Evolutionary conservation across 92 coral and sea anemone species (phyloP).

Genomic region (Epizoanthus fatuus): DNA sequence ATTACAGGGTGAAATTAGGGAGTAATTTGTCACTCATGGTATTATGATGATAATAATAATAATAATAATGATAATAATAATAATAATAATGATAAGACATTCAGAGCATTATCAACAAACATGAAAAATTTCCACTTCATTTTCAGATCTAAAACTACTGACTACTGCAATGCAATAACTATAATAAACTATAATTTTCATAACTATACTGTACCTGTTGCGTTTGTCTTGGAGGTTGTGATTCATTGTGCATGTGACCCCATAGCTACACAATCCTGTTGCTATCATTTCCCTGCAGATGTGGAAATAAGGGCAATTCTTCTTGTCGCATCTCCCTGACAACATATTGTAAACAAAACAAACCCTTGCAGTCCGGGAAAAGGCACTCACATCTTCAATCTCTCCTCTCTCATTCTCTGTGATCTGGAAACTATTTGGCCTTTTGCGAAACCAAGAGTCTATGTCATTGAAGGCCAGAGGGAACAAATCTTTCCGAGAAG

Average conservation of each 20-base stretch:
- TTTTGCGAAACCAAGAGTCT: constrained; percentile 49
- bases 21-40: too few relatives aligned
- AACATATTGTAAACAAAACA: constrained; percentile 52
- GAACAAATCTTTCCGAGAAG: constrained; percentile 52
- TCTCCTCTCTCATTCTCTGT: constrained; percentile 52
- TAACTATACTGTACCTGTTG: constrained; percentile 9
- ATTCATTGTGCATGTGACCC: constrained; percentile 57
- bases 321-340: constrained; percentile 34
- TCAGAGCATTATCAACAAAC: too few relatives aligned
- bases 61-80: too few relatives aligned
- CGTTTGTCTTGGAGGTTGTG: constrained; percentile 64
- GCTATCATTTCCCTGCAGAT: constrained; percentile 72
- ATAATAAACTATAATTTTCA: too few relatives aligned
- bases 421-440: constrained; percentile 47
- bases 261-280: constrained; percentile 65
- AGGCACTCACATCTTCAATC: constrained; percentile 32
- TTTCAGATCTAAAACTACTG: too few relatives aligned
- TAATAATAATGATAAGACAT: too few relatives aligned
- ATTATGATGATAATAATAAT: too few relatives aligned
- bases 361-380: constrained; percentile 51
- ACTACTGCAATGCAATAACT: too few relatives aligned
- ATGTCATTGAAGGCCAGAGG: constrained; percentile 51
- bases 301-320: constrained; percentile 74
- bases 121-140: too few relatives aligned
- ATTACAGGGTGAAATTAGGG: too few relatives aligned